Evolutionary conservation across 1,140 invertebrate species (phyloP).

Genomic region (Brachionus calyciflorus): DNA sequence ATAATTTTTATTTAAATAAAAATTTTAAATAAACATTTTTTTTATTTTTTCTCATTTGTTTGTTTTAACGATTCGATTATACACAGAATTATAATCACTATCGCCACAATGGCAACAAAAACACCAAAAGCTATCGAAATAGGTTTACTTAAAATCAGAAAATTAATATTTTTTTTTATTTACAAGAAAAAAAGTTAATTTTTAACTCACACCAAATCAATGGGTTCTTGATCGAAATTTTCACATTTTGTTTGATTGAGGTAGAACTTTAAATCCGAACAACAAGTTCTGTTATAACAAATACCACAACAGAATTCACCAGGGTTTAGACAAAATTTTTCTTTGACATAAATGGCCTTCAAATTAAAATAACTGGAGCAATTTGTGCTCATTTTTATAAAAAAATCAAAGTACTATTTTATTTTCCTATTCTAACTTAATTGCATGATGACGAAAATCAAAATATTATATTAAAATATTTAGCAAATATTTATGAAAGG

Average conservation of each 20-base stretch:
- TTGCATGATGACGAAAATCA: too few species aligned
- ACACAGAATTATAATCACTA: neutral
- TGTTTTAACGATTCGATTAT: neutral
- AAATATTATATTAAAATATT: too few species aligned
- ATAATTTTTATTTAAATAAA: conserved; percentile 17
- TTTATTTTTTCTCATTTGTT: conserved; percentile 2
- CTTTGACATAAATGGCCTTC: neutral
- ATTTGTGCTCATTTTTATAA: conserved; percentile 2
- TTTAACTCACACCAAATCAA: neutral
- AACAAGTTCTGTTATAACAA: neutral
- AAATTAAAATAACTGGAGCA: neutral
- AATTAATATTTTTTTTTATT: too few species aligned
- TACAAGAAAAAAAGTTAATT: neutral
- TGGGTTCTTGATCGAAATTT: neutral
- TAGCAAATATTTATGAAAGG: too few species aligned
- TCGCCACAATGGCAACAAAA: neutral
- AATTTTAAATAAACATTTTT: neutral
- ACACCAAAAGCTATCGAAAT: neutral
- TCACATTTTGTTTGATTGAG: neutral
- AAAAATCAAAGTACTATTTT: too few species aligned
- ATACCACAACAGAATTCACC: conserved; percentile 4
- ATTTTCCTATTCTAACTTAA: too few species aligned
- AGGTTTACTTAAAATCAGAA: neutral
- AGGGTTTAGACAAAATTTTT: neutral
- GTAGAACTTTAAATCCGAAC: neutral